Evolutionary conservation across 2,888 invertebrate species (phyloP).

Genomic region (Anthoptus insignis): DNA sequence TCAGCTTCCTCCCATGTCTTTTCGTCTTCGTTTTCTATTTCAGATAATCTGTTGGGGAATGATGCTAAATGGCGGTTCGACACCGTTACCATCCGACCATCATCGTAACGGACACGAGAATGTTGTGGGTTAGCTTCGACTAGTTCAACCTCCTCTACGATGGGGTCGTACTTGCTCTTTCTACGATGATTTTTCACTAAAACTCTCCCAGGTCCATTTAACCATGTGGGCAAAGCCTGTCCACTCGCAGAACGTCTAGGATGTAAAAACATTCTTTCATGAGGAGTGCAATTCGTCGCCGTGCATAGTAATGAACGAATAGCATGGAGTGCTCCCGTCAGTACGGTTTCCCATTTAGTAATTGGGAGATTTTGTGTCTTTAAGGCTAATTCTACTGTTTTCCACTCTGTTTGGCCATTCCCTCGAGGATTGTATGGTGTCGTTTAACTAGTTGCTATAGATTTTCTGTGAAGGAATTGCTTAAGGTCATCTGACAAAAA

Average conservation of each 20-base stretch:
- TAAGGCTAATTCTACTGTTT: not conserved
- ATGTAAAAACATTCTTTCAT: not conserved
- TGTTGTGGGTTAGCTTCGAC: not conserved
- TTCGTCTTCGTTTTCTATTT: too few relatives aligned
- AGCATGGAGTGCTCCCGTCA: not conserved
- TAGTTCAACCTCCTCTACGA: not conserved
- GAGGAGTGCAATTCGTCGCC: constrained; percentile 10
- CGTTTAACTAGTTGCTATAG: not conserved
- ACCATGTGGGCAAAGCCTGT: not conserved
- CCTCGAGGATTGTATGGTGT: not conserved
- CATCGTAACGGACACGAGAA: not conserved
- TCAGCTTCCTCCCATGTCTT: too few relatives aligned
- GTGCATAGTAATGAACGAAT: constrained; percentile 8
- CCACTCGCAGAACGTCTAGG: not conserved
- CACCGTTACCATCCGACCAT: not conserved
- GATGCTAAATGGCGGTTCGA: not conserved
- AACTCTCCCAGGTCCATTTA: not conserved
- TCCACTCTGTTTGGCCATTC: not conserved
- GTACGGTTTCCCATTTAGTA: constrained; percentile 8
- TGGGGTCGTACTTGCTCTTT: not conserved
- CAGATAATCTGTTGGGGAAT: too few relatives aligned
- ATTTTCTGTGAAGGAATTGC: not conserved
- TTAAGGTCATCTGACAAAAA: constrained; percentile 8
- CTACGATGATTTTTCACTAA: not conserved
- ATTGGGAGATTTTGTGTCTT: not conserved